These are phyloP conservation scores for Phalera bucephala DNA, from an alignment of 2,888 invertebrate species.

Conservation along the genomic window DNA sequence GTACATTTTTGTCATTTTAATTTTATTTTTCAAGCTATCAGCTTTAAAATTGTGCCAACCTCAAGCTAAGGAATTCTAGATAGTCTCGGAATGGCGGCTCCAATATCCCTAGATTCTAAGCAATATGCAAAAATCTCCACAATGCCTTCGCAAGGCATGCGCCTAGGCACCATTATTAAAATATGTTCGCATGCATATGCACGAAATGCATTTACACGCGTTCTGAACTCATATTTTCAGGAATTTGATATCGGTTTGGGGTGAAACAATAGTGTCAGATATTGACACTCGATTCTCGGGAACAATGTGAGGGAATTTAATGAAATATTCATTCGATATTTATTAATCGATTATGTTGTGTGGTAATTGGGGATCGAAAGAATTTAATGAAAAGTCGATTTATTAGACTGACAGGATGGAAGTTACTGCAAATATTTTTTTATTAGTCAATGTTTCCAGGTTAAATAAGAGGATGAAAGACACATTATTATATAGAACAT, in stretches of 20 bases:
- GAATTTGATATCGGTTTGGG: constrained; percentile 1
- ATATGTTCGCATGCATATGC: constrained; percentile 8
- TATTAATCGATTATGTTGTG: neutral
- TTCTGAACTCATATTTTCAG: neutral
- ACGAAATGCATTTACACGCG: constrained; percentile 1
- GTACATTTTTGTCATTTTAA: too few species aligned
- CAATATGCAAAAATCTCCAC: constrained; percentile 51
- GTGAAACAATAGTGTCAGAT: neutral
- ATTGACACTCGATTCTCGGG: neutral
- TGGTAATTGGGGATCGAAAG: too few species aligned
- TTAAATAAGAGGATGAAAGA: too few species aligned
- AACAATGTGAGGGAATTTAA: neutral
- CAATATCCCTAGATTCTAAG: constrained; percentile 34
- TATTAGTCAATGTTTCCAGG: too few species aligned
- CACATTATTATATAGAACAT: too few species aligned
- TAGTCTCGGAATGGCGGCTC: constrained; percentile 31
- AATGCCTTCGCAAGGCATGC: constrained; percentile 20
- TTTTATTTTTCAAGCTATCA: neutral
- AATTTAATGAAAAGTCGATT: too few species aligned
- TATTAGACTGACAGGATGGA: too few species aligned
- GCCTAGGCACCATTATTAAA: constrained; percentile 17
- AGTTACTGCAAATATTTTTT: too few species aligned
- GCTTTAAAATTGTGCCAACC: constrained; percentile 18
- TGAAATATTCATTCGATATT: neutral
- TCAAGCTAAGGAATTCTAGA: constrained; percentile 32